Conservation (phyloP, 2,888 invertebrate species). For the Quadriops clusia region DNA sequence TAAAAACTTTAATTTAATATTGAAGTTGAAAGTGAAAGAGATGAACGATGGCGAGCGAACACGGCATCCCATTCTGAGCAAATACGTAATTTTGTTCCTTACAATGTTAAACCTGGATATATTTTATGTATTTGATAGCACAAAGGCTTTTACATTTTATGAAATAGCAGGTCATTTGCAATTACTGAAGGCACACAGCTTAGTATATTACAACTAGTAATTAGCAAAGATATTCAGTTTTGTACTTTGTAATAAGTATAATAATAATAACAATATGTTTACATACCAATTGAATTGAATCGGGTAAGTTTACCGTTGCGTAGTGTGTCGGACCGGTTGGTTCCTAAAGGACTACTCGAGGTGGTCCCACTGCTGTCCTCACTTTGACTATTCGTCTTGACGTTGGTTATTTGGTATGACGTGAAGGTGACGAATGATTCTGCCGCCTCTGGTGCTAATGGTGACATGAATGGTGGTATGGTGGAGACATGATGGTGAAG, state of each 20-base stretch:
- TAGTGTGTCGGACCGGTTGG: no score
- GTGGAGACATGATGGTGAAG: no score
- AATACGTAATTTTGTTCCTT: conserved; percentile 23
- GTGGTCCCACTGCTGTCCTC: no score
- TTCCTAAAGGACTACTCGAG: no score
- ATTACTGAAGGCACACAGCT: conserved; percentile 77
- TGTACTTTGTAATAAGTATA: conserved; percentile 39
- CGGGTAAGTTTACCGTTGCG: no score
- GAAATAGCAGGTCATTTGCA: conserved; percentile 48
- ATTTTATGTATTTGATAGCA: conserved; percentile 35
- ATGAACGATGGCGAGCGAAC: conserved; percentile 1
- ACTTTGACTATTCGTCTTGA: no score
- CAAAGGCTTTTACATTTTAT: conserved; percentile 36
- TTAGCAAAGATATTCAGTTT: conserved; percentile 38
- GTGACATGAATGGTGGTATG: no score
- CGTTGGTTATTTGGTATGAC: no score
- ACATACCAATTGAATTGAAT: conserved; percentile 18
- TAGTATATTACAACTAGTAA: conserved; percentile 40
- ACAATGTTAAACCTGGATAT: conserved; percentile 33
- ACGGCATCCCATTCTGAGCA: conserved; percentile 23
- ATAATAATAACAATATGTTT: conserved; percentile 32
- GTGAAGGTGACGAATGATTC: no score
- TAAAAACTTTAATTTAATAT: no score
- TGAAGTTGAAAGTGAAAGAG: no score
- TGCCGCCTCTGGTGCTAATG: no score